phyloP scores from a whole-genome alignment of 2,113 vertebrate species.

The Peucedramus taeniatus region DNA sequence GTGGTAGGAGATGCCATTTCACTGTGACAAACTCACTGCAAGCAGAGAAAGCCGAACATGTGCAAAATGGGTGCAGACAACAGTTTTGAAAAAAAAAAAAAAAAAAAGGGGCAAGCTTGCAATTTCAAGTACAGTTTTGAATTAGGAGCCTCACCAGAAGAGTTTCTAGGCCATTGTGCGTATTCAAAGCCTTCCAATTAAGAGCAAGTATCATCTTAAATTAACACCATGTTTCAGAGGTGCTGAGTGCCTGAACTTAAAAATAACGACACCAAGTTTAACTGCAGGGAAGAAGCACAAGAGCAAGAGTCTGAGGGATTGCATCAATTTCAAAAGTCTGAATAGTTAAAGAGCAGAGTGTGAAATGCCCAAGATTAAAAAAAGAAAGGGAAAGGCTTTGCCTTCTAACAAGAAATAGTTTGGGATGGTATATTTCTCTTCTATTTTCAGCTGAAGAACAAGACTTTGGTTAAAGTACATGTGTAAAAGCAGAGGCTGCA shows the following conservation, averaged over 20 bases:
- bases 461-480: not conserved
- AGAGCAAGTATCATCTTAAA: not conserved
- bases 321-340: not conserved
- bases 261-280: not conserved
- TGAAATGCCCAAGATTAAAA: not conserved
- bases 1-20: accelerated
- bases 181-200: not conserved
- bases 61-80: not conserved
- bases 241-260: not conserved
- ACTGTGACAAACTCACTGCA: not conserved
- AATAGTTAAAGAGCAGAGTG: not conserved
- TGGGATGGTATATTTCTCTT: not conserved
- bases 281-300: not conserved
- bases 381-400: not conserved
- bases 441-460: not conserved
- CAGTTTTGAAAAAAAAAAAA: not conserved
- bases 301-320: not conserved
- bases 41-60: not conserved
- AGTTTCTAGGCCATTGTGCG: not conserved
- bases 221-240: not conserved
- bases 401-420: too few species aligned
- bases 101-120: accelerated
- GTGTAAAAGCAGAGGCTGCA: not conserved
- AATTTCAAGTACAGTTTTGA: not conserved
- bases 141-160: not conserved